Conservation (phyloP, 2,113 vertebrate genomes). For the Pteronura brasiliensis region DNA sequence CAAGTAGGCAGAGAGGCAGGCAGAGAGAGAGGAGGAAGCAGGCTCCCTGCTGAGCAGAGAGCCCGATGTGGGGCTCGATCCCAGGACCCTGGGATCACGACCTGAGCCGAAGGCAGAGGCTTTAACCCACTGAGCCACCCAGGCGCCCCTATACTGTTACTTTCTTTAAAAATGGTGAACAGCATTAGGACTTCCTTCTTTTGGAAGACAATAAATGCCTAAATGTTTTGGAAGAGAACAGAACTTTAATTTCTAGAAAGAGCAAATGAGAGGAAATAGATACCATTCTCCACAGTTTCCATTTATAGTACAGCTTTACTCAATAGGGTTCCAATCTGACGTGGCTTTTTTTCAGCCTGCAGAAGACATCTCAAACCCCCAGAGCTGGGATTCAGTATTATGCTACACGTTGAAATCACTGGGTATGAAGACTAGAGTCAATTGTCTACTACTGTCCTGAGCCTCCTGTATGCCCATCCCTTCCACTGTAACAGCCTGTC, state of each 20-base stretch:
- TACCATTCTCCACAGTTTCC: background rate
- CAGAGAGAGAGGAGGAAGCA: too few relatives aligned
- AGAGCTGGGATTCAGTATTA: background rate
- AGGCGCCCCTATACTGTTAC: background rate
- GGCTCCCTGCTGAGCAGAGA: too few relatives aligned
- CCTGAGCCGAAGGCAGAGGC: too few relatives aligned
- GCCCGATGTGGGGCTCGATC: too few relatives aligned
- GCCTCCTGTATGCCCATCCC: accelerated
- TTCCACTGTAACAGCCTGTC: accelerated
- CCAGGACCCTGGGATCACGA: too few relatives aligned
- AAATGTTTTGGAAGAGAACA: conserved; percentile 12
- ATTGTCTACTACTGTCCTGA: background rate
- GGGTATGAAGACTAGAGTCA: background rate
- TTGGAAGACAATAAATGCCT: background rate
- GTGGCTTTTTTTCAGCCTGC: background rate
- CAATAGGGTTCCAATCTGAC: background rate
- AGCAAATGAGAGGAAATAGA: background rate
- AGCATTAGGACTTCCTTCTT: background rate
- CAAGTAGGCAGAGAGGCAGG: too few relatives aligned
- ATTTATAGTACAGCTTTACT: background rate
- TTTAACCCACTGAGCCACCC: too few relatives aligned
- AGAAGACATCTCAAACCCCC: background rate
- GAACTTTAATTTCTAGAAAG: conserved; percentile 22
- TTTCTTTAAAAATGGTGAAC: background rate
- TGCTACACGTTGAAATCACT: background rate